These are phyloP conservation scores for Sturnus vulgaris DNA, from an alignment of 2,113 vertebrate species.

Conservation along the genomic window DNA sequence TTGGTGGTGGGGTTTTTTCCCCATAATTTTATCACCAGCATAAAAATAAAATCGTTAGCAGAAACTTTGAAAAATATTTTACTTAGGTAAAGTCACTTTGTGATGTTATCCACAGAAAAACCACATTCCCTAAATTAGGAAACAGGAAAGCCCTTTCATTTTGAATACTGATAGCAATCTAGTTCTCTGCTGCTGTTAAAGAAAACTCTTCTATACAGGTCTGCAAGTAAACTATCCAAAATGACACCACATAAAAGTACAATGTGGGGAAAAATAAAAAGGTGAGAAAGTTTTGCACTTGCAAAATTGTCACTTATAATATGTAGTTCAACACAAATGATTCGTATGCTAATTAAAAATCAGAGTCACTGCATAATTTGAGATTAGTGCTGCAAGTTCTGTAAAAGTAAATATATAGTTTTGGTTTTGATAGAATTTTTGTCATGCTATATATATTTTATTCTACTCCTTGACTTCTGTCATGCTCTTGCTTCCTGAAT, in stretches of 20 bases:
- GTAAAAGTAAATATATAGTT: neutral
- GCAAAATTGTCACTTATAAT: neutral
- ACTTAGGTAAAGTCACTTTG: neutral
- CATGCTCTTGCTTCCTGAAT: neutral
- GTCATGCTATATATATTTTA: neutral
- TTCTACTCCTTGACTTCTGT: neutral
- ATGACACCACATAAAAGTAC: neutral
- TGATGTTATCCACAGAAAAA: neutral
- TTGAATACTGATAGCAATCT: neutral
- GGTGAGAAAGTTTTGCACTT: neutral
- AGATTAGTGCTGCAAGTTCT: neutral
- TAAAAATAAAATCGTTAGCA: neutral
- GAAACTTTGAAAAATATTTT: neutral
- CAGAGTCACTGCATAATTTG: neutral
- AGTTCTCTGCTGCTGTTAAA: neutral
- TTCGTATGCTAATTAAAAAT: neutral
- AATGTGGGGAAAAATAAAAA: neutral
- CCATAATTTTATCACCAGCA: neutral
- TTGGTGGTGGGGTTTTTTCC: accelerated
- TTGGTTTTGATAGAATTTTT: neutral
- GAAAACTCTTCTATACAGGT: neutral
- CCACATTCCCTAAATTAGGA: neutral
- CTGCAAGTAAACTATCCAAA: neutral
- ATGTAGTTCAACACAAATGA: neutral
- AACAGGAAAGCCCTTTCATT: neutral